phyloP scores from a whole-genome alignment of 2,888 invertebrate genomes.

The Mythimna impura region DNA sequence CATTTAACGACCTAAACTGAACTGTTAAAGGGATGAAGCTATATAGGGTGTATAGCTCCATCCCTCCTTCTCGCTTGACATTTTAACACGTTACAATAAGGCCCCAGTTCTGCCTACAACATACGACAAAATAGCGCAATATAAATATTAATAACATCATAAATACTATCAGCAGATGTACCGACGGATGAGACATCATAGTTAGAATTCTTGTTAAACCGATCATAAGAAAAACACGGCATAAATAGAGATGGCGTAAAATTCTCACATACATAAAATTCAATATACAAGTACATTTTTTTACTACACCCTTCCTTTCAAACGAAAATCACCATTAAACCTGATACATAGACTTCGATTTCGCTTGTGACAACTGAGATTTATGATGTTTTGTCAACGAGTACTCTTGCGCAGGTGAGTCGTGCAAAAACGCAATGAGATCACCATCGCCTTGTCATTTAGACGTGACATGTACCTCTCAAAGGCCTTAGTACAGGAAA shows the following conservation, averaged over 20 bases:
- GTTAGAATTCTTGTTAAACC: constrained; percentile 58
- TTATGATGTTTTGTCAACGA: constrained; percentile 54
- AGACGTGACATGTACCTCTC: constrained; percentile 76
- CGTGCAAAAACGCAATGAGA: constrained; percentile 88
- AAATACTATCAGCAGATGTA: constrained; percentile 55
- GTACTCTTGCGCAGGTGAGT: constrained; percentile 72
- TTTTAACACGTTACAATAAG: too few species aligned
- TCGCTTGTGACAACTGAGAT: constrained; percentile 29
- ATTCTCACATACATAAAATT: constrained; percentile 66
- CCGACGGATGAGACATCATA: constrained; percentile 59
- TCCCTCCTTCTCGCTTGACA: too few species aligned
- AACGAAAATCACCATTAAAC: background rate
- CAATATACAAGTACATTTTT: constrained; percentile 57
- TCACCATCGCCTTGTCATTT: constrained; percentile 82
- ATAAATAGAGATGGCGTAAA: constrained; percentile 62
- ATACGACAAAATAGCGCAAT: background rate
- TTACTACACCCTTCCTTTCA: constrained; percentile 12
- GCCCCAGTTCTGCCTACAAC: constrained; percentile 14
- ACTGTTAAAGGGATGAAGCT: too few species aligned
- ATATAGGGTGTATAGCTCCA: too few species aligned
- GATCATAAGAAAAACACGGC: constrained; percentile 57
- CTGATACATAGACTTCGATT: constrained; percentile 6
- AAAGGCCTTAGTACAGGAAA: constrained; percentile 30
- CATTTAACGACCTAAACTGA: too few species aligned
- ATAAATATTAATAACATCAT: constrained; percentile 53